These are phyloP conservation scores for Ferdinandea cuprea DNA, from an alignment of 2,888 invertebrate genomes.

Conservation along the genomic window DNA sequence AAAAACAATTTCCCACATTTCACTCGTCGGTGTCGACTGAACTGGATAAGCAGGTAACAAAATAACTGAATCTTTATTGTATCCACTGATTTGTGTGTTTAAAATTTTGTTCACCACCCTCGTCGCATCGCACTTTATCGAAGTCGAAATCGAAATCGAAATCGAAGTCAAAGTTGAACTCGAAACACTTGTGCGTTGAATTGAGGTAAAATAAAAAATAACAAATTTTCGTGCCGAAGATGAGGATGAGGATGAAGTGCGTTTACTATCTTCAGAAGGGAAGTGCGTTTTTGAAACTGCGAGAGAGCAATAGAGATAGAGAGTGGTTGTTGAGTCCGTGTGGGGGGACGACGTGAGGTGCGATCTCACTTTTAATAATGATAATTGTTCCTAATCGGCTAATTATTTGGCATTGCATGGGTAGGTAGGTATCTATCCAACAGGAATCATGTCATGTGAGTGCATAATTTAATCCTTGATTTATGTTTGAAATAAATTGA, in stretches of 20 bases:
- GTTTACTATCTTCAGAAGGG: slow-evolving; percentile 42
- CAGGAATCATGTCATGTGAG: slow-evolving; percentile 38
- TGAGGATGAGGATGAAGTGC: slow-evolving; percentile 33
- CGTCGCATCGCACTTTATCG: slow-evolving; percentile 15
- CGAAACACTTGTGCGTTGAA: slow-evolving; percentile 43
- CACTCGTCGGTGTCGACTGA: slow-evolving; percentile 16
- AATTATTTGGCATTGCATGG: too few relatives aligned
- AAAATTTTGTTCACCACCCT: slow-evolving; percentile 9
- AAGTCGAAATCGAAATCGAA: neutral
- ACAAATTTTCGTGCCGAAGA: too few relatives aligned
- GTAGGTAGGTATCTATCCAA: too few relatives aligned
- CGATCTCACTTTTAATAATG: slow-evolving; percentile 41
- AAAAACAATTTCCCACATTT: slow-evolving; percentile 44
- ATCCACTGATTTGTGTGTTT: slow-evolving; percentile 14
- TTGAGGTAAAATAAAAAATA: too few relatives aligned
- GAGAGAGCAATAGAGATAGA: slow-evolving; percentile 5
- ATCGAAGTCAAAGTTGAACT: neutral
- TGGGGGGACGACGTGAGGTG: slow-evolving; percentile 22
- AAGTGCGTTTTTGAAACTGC: slow-evolving; percentile 38
- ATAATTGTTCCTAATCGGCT: slow-evolving; percentile 53
- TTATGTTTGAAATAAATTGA: slow-evolving; percentile 5
- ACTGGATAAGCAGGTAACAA: slow-evolving; percentile 8
- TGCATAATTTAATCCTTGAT: slow-evolving; percentile 54
- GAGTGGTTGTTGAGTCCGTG: slow-evolving; percentile 34
- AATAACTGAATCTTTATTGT: neutral